Evolutionary conservation across 1,140 invertebrate species (phyloP).

Genomic region (Drosophila persimilis): DNA sequence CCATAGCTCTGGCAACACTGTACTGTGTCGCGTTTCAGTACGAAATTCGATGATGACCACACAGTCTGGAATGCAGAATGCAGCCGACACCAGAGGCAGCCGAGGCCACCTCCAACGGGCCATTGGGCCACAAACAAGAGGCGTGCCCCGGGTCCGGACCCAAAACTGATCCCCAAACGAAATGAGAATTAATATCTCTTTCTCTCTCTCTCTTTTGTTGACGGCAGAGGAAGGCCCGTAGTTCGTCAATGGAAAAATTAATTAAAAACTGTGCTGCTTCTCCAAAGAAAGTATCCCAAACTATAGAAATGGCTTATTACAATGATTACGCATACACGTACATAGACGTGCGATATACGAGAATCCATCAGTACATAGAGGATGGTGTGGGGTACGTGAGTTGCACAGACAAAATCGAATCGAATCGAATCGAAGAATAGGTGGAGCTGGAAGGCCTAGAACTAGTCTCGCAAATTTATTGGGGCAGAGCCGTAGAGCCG

Average conservation of each 20-base stretch:
- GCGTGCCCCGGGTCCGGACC: slow-evolving; percentile 48
- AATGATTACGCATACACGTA: slow-evolving; percentile 55
- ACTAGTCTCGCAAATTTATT: slow-evolving; percentile 64
- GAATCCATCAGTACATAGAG: slow-evolving; percentile 8
- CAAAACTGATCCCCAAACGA: slow-evolving; percentile 17
- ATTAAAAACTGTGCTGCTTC: slow-evolving; percentile 56
- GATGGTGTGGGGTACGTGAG: slow-evolving; percentile 47
- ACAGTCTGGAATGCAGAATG: slow-evolving; percentile 25
- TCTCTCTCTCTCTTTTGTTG: neutral
- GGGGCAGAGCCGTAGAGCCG: slow-evolving; percentile 1
- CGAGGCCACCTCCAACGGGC: too few relatives aligned
- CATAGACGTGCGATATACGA: slow-evolving; percentile 28
- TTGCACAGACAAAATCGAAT: slow-evolving; percentile 29
- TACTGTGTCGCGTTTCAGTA: slow-evolving; percentile 45
- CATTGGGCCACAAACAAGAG: slow-evolving; percentile 43
- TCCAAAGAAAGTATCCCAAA: slow-evolving; percentile 54
- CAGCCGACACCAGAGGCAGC: slow-evolving; percentile 24
- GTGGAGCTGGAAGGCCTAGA: slow-evolving; percentile 36
- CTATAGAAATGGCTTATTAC: slow-evolving; percentile 71
- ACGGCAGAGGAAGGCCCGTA: neutral
- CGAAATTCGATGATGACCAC: slow-evolving; percentile 53
- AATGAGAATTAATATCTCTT: slow-evolving; percentile 55
- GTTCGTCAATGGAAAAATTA: slow-evolving; percentile 58
- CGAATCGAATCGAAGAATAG: slow-evolving; percentile 4
- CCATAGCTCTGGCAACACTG: slow-evolving; percentile 27